These are phyloP conservation scores for Pseudopipra pipra DNA, from an alignment of 2,113 vertebrate species.

Conservation along the genomic window DNA sequence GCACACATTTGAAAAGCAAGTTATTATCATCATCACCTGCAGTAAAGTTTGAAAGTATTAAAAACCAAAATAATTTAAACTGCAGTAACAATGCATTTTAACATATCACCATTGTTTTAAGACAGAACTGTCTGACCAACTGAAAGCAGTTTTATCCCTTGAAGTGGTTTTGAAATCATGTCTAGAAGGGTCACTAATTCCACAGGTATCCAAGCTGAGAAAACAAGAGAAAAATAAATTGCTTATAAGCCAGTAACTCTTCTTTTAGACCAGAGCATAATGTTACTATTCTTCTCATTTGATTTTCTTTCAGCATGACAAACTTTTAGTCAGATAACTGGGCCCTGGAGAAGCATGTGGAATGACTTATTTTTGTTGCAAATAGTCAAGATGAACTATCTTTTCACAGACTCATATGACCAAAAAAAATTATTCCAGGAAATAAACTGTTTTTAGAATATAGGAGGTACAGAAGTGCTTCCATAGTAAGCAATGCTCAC, in stretches of 20 bases:
- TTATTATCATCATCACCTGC: not conserved
- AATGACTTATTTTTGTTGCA: not conserved
- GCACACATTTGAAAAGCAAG: not conserved
- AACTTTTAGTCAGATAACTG: not conserved
- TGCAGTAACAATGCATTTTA: not conserved
- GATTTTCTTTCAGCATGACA: not conserved
- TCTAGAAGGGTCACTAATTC: constrained; percentile 41
- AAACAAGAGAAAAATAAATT: constrained; percentile 34
- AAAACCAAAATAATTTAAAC: not conserved
- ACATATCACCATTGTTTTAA: not conserved
- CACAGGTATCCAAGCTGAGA: constrained; percentile 21
- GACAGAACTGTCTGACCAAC: not conserved
- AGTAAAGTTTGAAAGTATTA: not conserved
- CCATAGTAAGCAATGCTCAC: not conserved
- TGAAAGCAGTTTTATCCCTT: constrained; percentile 27
- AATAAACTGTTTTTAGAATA: not conserved
- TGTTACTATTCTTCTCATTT: not conserved
- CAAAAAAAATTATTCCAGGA: not conserved
- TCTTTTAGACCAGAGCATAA: not conserved
- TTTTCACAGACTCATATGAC: not conserved
- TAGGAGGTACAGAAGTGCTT: not conserved
- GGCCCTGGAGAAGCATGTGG: not conserved
- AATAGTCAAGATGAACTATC: not conserved
- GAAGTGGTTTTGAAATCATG: not conserved
- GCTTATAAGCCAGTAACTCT: not conserved